Base-by-base conservation (phyloP, 2,888 invertebrate genomes). In the Polydrusus tereticollis region DNA sequence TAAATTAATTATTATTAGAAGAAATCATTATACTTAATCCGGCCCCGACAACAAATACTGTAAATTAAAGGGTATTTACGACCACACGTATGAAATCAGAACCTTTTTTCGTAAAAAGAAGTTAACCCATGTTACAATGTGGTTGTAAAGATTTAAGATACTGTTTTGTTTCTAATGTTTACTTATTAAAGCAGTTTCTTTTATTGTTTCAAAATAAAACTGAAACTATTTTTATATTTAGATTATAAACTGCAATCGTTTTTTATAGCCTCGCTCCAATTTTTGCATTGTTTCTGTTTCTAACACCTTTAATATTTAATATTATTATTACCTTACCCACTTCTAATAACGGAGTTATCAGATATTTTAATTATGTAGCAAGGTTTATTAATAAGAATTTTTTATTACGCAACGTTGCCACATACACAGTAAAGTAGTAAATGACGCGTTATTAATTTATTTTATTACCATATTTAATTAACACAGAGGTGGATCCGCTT, bases 311-410 rank as follows among this genome's bases (percentile, higher is more conserved):
- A 55, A 55, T 10, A 55, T 33, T 47, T 1, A 12, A 18, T 43
- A 7, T 16, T 47, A 47, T n/a, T n/a, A n/a, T n/a, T n/a, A n/a
- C n/a, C 2, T 21, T 52, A 52, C 26, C 5, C 29, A 29, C 16
- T 55, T 33, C 52, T 55, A 29, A 14, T 55, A 55, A 50, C 23
- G 6, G 1, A 26, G 50, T 29, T 55, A 55, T 55, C 52, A 55
- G 52, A 33, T 55, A 55, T 55, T 55, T 20, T 26, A 52, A 26
- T 52, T 52, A 52, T 26, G 12, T 52, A 26, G 14, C 52, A 26
- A 26, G 26, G 45, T 21, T 21, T 21, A 20, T 20, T 45, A 21
- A 43, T 43, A 43, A 7, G 16, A 1, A 10, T 26, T 26, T 52
- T 26, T 26, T 52, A 52, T 14, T 52, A 8, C 29, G 14, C 26